Percentiles rank a stretch among this genome's conserved stretches.
Evolutionary conservation across 2,888 invertebrate species (phyloP).

Genomic region (Geophilus truncorum): DNA sequence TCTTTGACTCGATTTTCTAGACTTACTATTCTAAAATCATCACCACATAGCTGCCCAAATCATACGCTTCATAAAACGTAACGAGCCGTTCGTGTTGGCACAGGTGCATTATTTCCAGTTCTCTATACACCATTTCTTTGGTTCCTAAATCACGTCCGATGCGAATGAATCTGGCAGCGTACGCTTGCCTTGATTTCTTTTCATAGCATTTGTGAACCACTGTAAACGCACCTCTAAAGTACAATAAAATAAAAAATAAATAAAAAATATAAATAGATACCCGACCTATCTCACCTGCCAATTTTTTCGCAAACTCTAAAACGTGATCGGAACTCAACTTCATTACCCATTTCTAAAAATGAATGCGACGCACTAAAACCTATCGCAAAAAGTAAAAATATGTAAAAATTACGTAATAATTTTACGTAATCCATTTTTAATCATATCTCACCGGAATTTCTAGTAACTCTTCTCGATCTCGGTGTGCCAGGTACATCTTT

Average conservation of each 20-base stretch:
- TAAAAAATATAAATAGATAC: neutral
- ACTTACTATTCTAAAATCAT: constrained; percentile 34
- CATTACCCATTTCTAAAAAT: neutral
- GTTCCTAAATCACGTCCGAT: constrained; percentile 31
- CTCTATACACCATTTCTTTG: constrained; percentile 29
- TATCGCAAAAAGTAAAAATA: neutral
- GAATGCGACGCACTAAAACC: neutral
- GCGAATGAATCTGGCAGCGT: constrained; percentile 31
- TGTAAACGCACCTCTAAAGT: constrained; percentile 33
- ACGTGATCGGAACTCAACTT: neutral
- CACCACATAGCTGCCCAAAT: constrained; percentile 30
- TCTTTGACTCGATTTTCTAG: no score
- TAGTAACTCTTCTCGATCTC: neutral
- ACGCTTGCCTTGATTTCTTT: constrained; percentile 11
- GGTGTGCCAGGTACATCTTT: neutral
- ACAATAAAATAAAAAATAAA: neutral
- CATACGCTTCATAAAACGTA: constrained; percentile 22
- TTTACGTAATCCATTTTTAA: neutral
- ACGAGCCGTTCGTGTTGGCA: constrained; percentile 22
- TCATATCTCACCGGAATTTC: neutral
- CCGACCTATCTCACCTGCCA: neutral
- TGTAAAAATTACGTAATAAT: neutral
- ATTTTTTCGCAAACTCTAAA: constrained; percentile 31
- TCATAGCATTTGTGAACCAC: constrained; percentile 30
- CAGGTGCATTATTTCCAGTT: constrained; percentile 28